Evolutionary conservation across 2,888 invertebrate genomes (phyloP).

Genomic region (Adela reaumurella): DNA sequence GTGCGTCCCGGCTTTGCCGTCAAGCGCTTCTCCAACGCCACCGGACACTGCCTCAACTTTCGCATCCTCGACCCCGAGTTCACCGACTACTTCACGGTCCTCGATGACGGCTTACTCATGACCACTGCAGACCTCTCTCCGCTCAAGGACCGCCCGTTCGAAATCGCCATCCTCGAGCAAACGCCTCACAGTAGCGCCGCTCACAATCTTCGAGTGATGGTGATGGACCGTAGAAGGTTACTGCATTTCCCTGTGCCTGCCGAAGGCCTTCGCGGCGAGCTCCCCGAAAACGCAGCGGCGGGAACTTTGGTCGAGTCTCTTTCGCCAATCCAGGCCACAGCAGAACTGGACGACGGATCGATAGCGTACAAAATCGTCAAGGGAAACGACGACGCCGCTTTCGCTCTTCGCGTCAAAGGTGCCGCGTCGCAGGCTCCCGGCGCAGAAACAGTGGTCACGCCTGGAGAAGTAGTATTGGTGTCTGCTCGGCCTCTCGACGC

Average conservation of each 20-base stretch:
- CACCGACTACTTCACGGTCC: conserved; percentile 81
- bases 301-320: conserved; percentile 70
- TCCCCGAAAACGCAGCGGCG: conserved; percentile 71
- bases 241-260: conserved; percentile 68
- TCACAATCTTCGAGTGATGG: conserved; percentile 76
- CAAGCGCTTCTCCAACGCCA: conserved; percentile 66
- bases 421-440: conserved; percentile 38
- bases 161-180: conserved; percentile 78
- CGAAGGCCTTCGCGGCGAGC: conserved; percentile 62
- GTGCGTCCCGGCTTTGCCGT: conserved; percentile 87
- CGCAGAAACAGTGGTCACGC: conserved; percentile 51
- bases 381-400: conserved; percentile 70
- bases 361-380: conserved; percentile 78
- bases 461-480: conserved; percentile 70
- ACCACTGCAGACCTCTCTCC: conserved; percentile 83
- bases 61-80: conserved; percentile 74
- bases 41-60: conserved; percentile 55
- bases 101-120: conserved; percentile 87
- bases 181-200: conserved; percentile 75
- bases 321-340: conserved; percentile 68
- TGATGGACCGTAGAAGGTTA: conserved; percentile 80
- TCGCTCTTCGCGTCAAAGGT: conserved; percentile 64
- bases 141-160: conserved; percentile 75
- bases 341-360: conserved; percentile 61
- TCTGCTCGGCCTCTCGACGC: conserved; percentile 74